Evolutionary conservation across 2,797 vertebrate species (phyloP), one percentile per base, ranked within the genome.

Genomic region (Artibeus jamaicensis): DNA sequence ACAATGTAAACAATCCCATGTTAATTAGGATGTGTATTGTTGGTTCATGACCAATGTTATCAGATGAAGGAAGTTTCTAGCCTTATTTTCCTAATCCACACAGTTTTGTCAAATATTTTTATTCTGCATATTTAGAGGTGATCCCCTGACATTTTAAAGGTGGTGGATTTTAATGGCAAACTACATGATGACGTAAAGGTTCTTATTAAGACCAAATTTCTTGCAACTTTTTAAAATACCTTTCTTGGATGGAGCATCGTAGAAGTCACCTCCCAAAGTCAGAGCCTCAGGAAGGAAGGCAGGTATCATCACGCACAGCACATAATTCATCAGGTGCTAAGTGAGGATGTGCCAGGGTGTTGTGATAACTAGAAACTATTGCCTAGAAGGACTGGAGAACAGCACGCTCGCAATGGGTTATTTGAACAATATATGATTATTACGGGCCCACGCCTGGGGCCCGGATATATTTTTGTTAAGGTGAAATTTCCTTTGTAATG

Each of bases 401-500:
- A 92, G 83, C 89, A n/a, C 24, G 67, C 82, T 96, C 65, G 18
- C 86, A 55, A 37, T 76, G 34, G 91, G 79, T 96, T 91, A 76
- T 96, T 92, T 94, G 93, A 94, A 94, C 95, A 93, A 92, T 93
- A 79, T 87, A 85, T 8, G 89, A 93, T 95, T 95, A 96, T 95
- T 94, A 97, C 74, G 92, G 89, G 84, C 91, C 73, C 6, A 19
- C 37, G 95, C 97, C 96, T 89, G 89, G 53, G 94, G 97, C 96
- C 93, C 62, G 89, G 94, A 77, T 94, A 87, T 93, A 93, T 96
- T 96, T 98, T 94, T 95, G 95, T 96, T 96, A 92, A 93, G 95
- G 95, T 96, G 94, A 89, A 93, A 95, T 96, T 96, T 96, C 82
- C 95, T 97, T 94, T 97, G 95, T 94, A 95, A 96, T 95, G 55